Conservation (phyloP, 2,113 vertebrate species). For the Columba livia region DNA sequence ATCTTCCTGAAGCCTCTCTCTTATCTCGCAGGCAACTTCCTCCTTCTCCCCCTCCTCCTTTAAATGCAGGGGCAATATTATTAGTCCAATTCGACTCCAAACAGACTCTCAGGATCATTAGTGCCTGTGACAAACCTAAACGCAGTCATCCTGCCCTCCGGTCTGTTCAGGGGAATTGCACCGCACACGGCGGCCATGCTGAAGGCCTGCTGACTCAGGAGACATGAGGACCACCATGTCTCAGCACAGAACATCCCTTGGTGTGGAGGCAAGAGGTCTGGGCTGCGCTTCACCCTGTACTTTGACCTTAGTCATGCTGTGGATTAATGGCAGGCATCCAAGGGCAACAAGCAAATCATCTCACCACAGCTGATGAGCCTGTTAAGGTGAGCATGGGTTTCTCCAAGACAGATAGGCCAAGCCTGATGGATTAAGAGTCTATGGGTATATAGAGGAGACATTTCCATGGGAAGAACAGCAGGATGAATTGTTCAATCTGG, state of each 20-base stretch:
- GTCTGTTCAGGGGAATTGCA: not conserved
- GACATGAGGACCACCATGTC: accelerated
- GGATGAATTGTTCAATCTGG: not conserved
- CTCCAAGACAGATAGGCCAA: not conserved
- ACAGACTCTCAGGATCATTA: not conserved
- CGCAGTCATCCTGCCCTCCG: not conserved
- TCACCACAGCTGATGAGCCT: not conserved
- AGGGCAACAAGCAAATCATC: not conserved
- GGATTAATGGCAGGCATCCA: not conserved
- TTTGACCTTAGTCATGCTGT: not conserved
- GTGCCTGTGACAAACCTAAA: not conserved
- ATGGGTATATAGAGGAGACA: not conserved
- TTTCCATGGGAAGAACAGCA: not conserved
- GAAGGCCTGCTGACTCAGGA: not conserved
- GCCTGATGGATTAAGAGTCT: not conserved
- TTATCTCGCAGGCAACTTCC: not conserved
- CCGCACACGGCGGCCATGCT: accelerated
- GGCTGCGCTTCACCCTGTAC: not conserved
- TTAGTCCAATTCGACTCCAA: not conserved
- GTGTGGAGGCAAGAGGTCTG: not conserved
- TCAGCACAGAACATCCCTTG: not conserved
- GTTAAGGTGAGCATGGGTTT: not conserved
- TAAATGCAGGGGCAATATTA: not conserved
- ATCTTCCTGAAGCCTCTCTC: not conserved
- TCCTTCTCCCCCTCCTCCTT: not conserved